A percentile compares a stretch with the other conserved stretches of the same genome.
These are phyloP conservation scores for Hestina assimilis DNA, from an alignment of 1,140 invertebrate genomes.

Conservation along the genomic window DNA sequence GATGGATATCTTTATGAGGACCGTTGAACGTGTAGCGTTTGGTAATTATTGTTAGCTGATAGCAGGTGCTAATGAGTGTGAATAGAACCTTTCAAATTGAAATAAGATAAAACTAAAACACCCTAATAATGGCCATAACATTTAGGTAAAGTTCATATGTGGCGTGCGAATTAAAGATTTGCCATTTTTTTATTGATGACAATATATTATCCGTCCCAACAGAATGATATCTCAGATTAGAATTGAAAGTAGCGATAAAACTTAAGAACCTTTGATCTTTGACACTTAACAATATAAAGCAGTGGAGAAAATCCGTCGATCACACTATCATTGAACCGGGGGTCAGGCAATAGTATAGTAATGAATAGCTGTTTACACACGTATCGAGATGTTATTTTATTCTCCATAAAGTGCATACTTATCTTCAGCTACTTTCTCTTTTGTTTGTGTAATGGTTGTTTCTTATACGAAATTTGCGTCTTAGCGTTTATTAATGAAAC, in stretches of 20 bases:
- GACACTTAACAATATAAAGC: slow-evolving; percentile 27
- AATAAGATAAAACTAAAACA: too few species aligned
- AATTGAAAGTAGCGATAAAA: slow-evolving; percentile 28
- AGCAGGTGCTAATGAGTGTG: too few species aligned
- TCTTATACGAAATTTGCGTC: too few species aligned
- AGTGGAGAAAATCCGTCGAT: slow-evolving; percentile 21
- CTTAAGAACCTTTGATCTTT: slow-evolving; percentile 25
- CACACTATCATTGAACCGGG: slow-evolving; percentile 48
- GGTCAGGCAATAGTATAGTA: slow-evolving; percentile 41
- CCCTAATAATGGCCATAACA: too few species aligned
- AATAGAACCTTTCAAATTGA: too few species aligned
- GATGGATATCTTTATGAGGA: too few species aligned
- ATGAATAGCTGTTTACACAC: slow-evolving; percentile 44
- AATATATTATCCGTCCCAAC: slow-evolving; percentile 16
- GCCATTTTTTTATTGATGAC: background rate
- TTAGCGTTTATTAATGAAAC: too few species aligned
- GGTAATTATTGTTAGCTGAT: too few species aligned
- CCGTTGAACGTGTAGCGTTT: too few species aligned
- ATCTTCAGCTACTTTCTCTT: too few species aligned
- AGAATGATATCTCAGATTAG: slow-evolving; percentile 23
- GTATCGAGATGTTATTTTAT: slow-evolving; percentile 4
- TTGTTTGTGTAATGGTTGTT: too few species aligned
- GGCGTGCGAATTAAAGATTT: background rate
- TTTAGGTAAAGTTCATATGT: background rate
- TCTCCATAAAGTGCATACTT: slow-evolving; percentile 1